These are phyloP conservation scores for Phylloscopus collybita DNA, from an alignment of 2,797 vertebrate species.

Conservation along the genomic window DNA sequence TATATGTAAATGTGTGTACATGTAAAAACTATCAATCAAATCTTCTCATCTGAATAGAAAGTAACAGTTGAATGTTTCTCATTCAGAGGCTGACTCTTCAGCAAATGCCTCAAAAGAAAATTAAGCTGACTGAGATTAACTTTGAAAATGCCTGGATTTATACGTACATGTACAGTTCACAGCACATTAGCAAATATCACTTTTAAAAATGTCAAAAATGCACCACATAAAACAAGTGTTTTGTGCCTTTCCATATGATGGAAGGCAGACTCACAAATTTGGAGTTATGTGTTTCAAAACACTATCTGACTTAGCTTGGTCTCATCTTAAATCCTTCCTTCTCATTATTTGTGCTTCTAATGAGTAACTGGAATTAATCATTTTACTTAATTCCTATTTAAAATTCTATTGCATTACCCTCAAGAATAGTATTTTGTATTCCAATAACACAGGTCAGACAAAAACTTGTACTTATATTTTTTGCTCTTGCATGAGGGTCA, in stretches of 20 bases:
- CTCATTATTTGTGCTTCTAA: neutral
- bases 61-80: slow-evolving; percentile 24
- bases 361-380: neutral
- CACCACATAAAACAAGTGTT: neutral
- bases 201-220: slow-evolving; percentile 18
- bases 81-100: slow-evolving; percentile 17
- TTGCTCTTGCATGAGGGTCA: neutral
- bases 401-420: neutral
- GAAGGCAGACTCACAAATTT: slow-evolving; percentile 17
- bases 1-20: neutral
- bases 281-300: slow-evolving; percentile 3
- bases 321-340: slow-evolving; percentile 15
- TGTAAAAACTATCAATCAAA: neutral
- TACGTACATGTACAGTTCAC: neutral
- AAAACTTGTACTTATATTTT: neutral
- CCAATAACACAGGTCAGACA: neutral
- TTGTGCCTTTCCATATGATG: neutral
- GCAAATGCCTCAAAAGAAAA: slow-evolving; percentile 38
- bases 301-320: neutral
- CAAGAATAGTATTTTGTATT: neutral
- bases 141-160: slow-evolving; percentile 29
- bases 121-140: slow-evolving; percentile 36
- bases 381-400: slow-evolving; percentile 6
- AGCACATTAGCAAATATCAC: neutral
- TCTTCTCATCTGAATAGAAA: slow-evolving; percentile 1